Base-by-base conservation (phyloP, 2,888 invertebrate genomes). In the Callosobruchus maculatus region DNA sequence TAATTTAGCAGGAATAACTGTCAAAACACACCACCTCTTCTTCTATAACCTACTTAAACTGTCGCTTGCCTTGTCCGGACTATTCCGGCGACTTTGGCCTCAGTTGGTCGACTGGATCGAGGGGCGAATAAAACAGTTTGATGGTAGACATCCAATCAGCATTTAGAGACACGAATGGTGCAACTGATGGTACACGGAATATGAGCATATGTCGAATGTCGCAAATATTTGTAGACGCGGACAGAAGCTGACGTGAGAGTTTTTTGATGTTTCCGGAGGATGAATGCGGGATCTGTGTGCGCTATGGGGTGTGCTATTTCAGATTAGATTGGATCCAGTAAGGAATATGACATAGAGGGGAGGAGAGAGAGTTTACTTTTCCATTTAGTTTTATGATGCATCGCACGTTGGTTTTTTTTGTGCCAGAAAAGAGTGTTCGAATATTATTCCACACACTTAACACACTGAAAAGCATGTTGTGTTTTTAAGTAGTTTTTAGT, bases 91-190 rank as follows among this genome's bases (percentile, higher is more conserved):
- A 22, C n/a, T 20, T 20, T 20, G 30, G 26, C 18, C 49, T 13
- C 1, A 49, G 9, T 49, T 49, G 49, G 49, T 49, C 70, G 30
- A 49, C 68, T 49, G 18, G 13, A 13, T 26, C 3, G 1, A 22
- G 21, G 79, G 78, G 81, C 78, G 82, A 86, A 85, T 85, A 86
- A 86, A 86, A 85, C 80, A 83, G 49, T 85, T 85, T 85, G 84
- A 86, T 85, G 81, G 85, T 83, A 79, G 80, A 82, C 84, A 85
- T 85, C 86, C 86, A 86, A 86, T 86, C 86, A 86, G 84, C 83
- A 85, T 86, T 86, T 86, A 84, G 84, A 86, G 85, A 85, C 84
- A 81, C 77, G 80, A 79, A 79, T 80, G 81, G 83, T 83, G 82
- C 81, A 79, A 80, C 80, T 82, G 81, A 81, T 82, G 81, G 82